Evolutionary conservation across 2,113 vertebrate species (phyloP).

Genomic region (Etheostoma cragini): DNA sequence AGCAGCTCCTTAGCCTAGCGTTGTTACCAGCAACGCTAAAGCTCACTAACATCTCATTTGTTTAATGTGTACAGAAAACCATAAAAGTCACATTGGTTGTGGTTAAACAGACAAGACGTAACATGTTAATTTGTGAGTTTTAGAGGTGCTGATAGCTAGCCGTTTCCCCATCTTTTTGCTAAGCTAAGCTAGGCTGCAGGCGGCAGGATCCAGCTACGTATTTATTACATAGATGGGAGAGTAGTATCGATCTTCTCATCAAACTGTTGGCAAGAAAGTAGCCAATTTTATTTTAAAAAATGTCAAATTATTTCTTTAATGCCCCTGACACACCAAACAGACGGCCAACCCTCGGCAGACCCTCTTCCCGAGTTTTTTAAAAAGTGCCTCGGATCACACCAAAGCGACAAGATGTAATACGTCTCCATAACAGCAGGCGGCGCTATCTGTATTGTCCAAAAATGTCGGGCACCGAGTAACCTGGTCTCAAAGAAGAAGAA

Average conservation of each 20-base stretch:
- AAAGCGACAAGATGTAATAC: too few species aligned
- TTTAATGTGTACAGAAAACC: background rate
- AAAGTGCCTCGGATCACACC: too few species aligned
- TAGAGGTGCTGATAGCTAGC: background rate
- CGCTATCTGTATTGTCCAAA: too few species aligned
- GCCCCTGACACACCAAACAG: too few species aligned
- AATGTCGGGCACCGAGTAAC: too few species aligned
- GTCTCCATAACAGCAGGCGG: too few species aligned
- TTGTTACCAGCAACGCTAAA: background rate
- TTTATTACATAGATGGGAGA: background rate
- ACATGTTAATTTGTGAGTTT: background rate
- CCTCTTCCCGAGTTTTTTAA: too few species aligned
- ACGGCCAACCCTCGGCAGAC: too few species aligned
- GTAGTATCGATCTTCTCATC: background rate
- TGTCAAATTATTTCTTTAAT: background rate
- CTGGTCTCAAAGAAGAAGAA: too few species aligned
- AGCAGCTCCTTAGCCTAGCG: background rate
- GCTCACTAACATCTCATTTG: background rate
- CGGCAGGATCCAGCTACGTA: too few species aligned
- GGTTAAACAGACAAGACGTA: background rate
- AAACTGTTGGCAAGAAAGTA: background rate
- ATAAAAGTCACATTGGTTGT: background rate
- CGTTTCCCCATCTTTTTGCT: background rate
- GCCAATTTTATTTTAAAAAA: background rate
- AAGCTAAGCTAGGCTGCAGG: background rate